These are phyloP conservation scores for Branchipolynoe longqiensis DNA, from an alignment of 2,888 invertebrate species.

Conservation along the genomic window DNA sequence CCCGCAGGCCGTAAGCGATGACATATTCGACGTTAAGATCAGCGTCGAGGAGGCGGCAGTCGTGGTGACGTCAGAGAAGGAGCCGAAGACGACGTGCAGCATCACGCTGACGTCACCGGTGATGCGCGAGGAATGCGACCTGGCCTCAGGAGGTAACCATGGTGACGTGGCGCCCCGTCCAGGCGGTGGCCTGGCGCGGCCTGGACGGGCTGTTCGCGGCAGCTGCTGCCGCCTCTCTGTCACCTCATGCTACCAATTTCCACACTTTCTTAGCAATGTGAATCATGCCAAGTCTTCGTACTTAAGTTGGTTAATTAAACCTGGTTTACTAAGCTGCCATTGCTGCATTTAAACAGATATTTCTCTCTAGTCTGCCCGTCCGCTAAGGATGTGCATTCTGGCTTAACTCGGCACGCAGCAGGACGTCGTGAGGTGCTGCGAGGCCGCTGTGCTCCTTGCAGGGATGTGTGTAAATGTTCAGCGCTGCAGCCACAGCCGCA, in stretches of 20 bases:
- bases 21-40: slow-evolving; percentile 91
- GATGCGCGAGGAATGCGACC: slow-evolving; percentile 87
- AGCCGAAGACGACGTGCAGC: slow-evolving; percentile 85
- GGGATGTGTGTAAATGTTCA: slow-evolving; percentile 45
- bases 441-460: slow-evolving; percentile 31
- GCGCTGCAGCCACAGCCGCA: background rate
- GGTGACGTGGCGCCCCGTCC: too few relatives aligned
- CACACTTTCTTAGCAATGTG: slow-evolving; percentile 58
- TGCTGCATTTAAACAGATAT: too few relatives aligned
- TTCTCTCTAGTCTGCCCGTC: too few relatives aligned
- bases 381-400: too few relatives aligned
- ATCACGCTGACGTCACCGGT: slow-evolving; percentile 96
- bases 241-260: slow-evolving; percentile 38
- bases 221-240: slow-evolving; percentile 38
- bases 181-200: slow-evolving; percentile 37
- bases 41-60: slow-evolving; percentile 93
- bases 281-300: too few relatives aligned
- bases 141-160: slow-evolving; percentile 56
- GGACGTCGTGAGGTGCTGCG: background rate
- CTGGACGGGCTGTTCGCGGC: too few relatives aligned
- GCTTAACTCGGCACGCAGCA: too few relatives aligned
- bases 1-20: slow-evolving; percentile 85
- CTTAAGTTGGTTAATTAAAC: too few relatives aligned
- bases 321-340: too few relatives aligned
- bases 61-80: slow-evolving; percentile 89